phyloP scores from a whole-genome alignment of 2,888 invertebrate genomes.

The Leucophora obtusa region DNA sequence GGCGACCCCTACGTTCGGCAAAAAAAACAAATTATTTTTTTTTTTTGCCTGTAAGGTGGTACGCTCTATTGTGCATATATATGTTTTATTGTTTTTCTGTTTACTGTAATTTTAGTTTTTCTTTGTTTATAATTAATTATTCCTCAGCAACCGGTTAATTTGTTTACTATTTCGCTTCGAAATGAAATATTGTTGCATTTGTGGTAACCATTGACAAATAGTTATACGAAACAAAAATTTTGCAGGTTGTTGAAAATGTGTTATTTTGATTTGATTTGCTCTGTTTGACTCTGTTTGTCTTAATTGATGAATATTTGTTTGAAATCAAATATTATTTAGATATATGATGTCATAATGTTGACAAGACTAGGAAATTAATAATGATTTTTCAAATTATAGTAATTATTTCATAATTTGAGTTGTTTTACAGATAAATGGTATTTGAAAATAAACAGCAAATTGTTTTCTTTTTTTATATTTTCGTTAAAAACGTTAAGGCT shows the following conservation, averaged over 20 bases:
- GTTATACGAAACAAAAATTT: background rate
- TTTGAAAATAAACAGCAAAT: too few species aligned
- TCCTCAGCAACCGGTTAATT: background rate
- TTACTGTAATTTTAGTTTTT: background rate
- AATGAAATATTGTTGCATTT: background rate
- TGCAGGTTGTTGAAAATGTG: background rate
- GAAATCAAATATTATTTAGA: background rate
- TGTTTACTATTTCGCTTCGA: background rate
- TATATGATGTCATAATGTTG: too few species aligned
- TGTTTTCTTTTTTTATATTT: too few species aligned
- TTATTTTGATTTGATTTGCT: background rate
- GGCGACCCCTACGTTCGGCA: too few species aligned
- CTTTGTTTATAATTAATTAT: background rate
- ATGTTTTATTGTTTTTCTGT: background rate
- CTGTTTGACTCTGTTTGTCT: background rate
- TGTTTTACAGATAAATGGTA: too few species aligned
- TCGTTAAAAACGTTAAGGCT: too few species aligned
- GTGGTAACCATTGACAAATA: background rate
- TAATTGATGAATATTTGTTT: background rate
- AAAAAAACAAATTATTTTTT: too few species aligned
- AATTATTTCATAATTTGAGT: too few species aligned
- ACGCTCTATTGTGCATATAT: background rate
- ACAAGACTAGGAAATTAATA: too few species aligned
- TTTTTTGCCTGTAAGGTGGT: too few species aligned
- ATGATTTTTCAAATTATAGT: too few species aligned